phyloP scores from a whole-genome alignment of 2,888 invertebrate species.

The Tinea pellionella region DNA sequence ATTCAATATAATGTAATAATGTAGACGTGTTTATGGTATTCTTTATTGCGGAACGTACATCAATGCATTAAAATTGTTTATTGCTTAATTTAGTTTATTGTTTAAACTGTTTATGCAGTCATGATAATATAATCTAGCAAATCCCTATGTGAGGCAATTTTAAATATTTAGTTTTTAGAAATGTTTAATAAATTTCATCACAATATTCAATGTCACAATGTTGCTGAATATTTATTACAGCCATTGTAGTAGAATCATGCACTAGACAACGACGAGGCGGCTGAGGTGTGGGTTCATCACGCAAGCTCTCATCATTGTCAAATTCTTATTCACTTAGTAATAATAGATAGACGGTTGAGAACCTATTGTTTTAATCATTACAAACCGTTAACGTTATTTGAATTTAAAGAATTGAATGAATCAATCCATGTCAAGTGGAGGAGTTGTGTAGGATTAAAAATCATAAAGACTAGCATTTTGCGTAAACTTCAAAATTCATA shows the following conservation, averaged over 20 bases:
- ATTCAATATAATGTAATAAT: no score
- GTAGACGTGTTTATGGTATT: no score
- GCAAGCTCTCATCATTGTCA: constrained; percentile 1
- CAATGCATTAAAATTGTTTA: no score
- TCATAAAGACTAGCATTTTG: no score
- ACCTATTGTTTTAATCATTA: background rate
- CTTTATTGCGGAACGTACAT: no score
- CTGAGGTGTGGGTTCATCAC: background rate
- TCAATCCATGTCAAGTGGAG: background rate
- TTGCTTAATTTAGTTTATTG: no score
- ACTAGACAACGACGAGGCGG: background rate
- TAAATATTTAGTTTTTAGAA: background rate
- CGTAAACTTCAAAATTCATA: no score
- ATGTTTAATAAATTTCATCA: background rate
- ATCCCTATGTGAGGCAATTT: background rate
- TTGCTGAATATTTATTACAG: constrained; percentile 2
- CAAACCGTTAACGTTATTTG: background rate
- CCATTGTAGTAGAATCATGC: background rate
- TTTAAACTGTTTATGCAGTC: no score
- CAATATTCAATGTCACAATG: background rate
- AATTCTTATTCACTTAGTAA: background rate
- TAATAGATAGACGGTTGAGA: background rate
- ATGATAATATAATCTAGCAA: no score
- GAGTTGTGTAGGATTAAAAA: background rate
- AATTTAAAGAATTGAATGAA: background rate